Conservation (phyloP, 2,113 vertebrate species). For the Brachypteracias leptosomus region DNA sequence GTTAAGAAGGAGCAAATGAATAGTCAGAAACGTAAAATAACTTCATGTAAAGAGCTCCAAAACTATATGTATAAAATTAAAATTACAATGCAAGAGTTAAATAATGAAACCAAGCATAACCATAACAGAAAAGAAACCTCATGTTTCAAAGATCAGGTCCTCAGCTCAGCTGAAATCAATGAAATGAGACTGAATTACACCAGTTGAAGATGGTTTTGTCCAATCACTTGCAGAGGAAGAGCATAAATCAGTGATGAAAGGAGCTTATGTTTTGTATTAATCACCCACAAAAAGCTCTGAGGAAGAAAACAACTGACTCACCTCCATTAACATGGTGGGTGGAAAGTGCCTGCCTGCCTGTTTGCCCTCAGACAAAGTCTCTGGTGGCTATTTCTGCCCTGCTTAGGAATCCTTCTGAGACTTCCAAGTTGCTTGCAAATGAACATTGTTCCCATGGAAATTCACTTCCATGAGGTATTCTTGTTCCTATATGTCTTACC, state of each 20-base stretch:
- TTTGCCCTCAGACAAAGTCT: background rate
- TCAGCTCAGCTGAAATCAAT: background rate
- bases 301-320: constrained; percentile 5
- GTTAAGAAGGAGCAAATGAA: background rate
- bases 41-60: background rate
- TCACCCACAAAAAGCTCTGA: background rate
- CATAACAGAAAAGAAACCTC: background rate
- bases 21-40: background rate
- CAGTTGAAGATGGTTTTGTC: background rate
- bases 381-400: background rate
- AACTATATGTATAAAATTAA: background rate
- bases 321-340: background rate
- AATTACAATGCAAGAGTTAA: background rate
- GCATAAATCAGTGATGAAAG: background rate
- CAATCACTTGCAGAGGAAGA: background rate
- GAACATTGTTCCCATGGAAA: background rate
- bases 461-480: background rate
- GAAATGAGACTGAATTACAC: background rate
- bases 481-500: background rate
- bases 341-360: background rate
- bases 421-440: background rate
- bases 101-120: background rate
- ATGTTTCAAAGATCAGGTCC: background rate
- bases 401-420: background rate
- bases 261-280: background rate